phyloP scores from a whole-genome alignment of 1,140 invertebrate species.

The Homarus americanus region DNA sequence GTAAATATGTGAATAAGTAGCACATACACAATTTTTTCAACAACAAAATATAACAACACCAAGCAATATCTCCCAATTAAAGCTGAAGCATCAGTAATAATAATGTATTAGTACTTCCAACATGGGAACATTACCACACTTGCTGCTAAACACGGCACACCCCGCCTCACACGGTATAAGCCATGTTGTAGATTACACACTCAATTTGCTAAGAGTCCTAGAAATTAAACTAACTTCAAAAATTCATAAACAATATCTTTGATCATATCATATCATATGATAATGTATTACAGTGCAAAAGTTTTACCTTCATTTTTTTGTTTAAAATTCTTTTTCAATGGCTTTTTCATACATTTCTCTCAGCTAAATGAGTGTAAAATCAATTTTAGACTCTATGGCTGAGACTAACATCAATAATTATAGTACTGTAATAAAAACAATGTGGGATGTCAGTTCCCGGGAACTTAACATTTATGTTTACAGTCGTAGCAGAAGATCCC shows the following conservation, averaged over 20 bases:
- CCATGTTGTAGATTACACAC: conserved; percentile 25
- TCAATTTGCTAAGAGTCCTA: neutral
- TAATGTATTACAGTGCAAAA: neutral
- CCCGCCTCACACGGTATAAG: neutral
- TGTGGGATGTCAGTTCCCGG: neutral
- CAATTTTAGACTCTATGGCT: conserved; percentile 31
- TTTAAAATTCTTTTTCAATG: neutral
- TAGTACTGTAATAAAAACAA: neutral
- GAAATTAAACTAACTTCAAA: neutral
- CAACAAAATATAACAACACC: neutral
- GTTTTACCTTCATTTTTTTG: neutral
- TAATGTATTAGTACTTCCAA: conserved; percentile 3
- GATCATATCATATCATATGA: neutral
- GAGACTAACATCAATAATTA: conserved; percentile 25
- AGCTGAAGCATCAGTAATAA: conserved; percentile 1
- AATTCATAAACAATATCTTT: neutral
- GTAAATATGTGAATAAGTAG: neutral
- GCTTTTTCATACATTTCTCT: neutral
- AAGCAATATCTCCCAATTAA: conserved; percentile 8
- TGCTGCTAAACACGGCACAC: neutral
- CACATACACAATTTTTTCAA: neutral
- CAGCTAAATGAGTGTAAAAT: conserved; percentile 7
- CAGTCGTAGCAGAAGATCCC: neutral
- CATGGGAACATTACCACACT: conserved; percentile 23
- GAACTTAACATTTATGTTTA: neutral